These are phyloP conservation scores for Nycticorax nycticorax DNA, from an alignment of 2,113 vertebrate genomes.

Conservation along the genomic window DNA sequence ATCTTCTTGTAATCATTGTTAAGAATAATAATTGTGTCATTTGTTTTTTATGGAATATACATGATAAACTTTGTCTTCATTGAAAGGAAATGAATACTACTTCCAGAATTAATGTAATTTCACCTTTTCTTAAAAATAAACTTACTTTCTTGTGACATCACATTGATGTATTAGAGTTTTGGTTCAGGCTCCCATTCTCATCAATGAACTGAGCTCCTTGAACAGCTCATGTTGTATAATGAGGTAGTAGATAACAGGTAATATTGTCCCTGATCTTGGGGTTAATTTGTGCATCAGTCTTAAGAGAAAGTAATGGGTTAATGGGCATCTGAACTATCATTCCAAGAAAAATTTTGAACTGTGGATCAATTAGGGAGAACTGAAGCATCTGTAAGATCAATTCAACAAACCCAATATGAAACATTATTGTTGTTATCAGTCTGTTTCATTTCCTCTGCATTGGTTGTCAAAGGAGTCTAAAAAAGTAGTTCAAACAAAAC, in stretches of 20 bases:
- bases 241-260: background rate
- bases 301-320: background rate
- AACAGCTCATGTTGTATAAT: background rate
- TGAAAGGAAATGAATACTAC: background rate
- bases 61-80: background rate
- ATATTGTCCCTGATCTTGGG: background rate
- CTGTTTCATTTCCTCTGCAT: background rate
- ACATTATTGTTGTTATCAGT: background rate
- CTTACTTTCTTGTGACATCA: background rate
- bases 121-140: background rate
- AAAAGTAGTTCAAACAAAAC: background rate
- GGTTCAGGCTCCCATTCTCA: background rate
- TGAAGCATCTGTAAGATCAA: background rate
- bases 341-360: background rate
- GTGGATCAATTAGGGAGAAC: background rate
- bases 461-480: background rate
- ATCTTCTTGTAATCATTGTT: background rate
- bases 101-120: background rate
- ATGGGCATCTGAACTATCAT: background rate
- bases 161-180: background rate
- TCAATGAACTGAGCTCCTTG: background rate
- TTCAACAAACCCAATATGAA: background rate
- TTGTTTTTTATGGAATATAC: background rate
- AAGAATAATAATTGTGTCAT: background rate
- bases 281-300: background rate